phyloP scores from a whole-genome alignment of 2,888 invertebrate species.

The Anoplius nigerrimus region DNA sequence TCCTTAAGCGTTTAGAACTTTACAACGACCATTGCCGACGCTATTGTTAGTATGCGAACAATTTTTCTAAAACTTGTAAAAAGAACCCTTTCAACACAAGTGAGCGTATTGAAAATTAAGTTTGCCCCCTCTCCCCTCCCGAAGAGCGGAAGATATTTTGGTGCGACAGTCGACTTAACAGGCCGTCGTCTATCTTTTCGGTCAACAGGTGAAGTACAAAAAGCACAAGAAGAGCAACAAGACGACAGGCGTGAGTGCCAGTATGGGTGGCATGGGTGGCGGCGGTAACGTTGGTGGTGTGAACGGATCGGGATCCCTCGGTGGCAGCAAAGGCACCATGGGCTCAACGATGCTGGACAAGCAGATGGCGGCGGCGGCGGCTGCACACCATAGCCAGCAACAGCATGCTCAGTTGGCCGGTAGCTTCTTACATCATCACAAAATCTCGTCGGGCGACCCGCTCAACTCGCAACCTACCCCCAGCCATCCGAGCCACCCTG shows the following conservation, averaged over 20 bases:
- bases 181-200: constrained; percentile 7
- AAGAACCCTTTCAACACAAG: too few relatives aligned
- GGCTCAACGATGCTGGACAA: constrained; percentile 71
- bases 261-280: constrained; percentile 75
- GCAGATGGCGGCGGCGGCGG: constrained; percentile 74
- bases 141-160: too few relatives aligned
- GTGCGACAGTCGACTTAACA: too few relatives aligned
- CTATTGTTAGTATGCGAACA: too few relatives aligned
- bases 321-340: constrained; percentile 66
- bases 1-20: too few relatives aligned
- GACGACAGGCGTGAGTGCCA: constrained; percentile 74
- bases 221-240: constrained; percentile 93
- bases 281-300: constrained; percentile 70
- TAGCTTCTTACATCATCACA: constrained; percentile 73
- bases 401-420: constrained; percentile 74
- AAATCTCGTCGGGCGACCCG: constrained; percentile 69
- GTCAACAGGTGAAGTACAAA: constrained; percentile 91
- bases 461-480: constrained; percentile 70
- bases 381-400: constrained; percentile 74
- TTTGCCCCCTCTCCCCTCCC: too few relatives aligned
- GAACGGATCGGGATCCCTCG: constrained; percentile 70
- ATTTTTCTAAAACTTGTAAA: too few relatives aligned
- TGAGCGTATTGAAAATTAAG: too few relatives aligned
- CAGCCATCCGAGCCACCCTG: constrained; percentile 72
- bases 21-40: too few relatives aligned